Conservation (phyloP, 2,113 vertebrate genomes). For the Apteryx mantelli region DNA sequence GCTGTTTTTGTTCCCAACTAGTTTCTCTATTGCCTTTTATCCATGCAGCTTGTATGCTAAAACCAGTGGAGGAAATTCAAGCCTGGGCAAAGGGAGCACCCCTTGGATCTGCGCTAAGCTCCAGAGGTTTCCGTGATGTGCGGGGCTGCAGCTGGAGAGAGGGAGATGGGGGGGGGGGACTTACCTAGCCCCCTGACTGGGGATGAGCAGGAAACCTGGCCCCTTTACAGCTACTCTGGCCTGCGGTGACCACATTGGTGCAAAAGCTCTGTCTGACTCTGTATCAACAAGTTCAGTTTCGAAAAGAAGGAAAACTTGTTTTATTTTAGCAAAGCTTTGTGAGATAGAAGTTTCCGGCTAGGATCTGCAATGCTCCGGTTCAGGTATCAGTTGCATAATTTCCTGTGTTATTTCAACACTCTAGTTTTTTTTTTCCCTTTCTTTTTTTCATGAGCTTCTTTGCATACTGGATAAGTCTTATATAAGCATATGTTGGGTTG, state of each 20-base stretch:
- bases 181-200: not conserved
- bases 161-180: not conserved
- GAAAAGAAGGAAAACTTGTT: not conserved
- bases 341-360: conserved; percentile 14
- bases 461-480: conserved; percentile 49
- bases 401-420: conserved; percentile 66
- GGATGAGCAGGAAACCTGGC: not conserved
- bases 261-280: not conserved
- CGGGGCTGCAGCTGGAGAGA: not conserved
- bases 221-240: not conserved
- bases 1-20: not conserved
- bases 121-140: not conserved
- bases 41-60: not conserved
- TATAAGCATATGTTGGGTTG: conserved; percentile 49
- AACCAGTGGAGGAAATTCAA: not conserved
- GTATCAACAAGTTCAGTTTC: conserved; percentile 19
- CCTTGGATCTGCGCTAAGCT: not conserved
- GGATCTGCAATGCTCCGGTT: conserved; percentile 31
- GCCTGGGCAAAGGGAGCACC: not conserved
- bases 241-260: not conserved
- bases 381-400: conserved; percentile 70
- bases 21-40: not conserved
- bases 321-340: not conserved
- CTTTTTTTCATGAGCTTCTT: not conserved
- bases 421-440: not conserved